Evolutionary conservation across 2,113 vertebrate genomes (phyloP).

Genomic region (Promerops cafer): DNA sequence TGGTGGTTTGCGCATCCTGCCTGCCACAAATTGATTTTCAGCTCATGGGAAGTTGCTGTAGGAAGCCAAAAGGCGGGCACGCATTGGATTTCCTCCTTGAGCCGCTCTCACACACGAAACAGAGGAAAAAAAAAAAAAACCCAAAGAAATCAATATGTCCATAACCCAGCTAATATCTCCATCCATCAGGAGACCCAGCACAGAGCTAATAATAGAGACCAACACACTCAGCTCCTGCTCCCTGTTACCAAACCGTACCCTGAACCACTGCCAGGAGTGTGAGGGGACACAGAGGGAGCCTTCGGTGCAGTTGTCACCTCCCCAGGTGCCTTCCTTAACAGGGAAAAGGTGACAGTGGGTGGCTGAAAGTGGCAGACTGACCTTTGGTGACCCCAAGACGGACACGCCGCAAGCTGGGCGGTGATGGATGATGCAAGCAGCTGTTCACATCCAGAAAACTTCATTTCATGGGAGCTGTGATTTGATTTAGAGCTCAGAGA

Average conservation of each 20-base stretch:
- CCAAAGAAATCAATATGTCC: constrained; percentile 5
- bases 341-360: neutral
- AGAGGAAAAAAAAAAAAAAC: neutral
- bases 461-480: constrained; percentile 63
- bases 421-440: constrained; percentile 53
- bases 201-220: neutral
- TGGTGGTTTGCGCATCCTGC: neutral
- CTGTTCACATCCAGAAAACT: constrained; percentile 57
- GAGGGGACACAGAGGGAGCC: neutral
- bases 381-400: neutral
- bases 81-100: neutral
- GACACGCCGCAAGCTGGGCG: fast-evolving
- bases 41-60: neutral
- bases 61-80: fast-evolving
- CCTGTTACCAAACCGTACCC: neutral
- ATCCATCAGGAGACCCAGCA: neutral
- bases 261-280: neutral
- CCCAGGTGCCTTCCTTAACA: neutral
- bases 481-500: constrained; percentile 68
- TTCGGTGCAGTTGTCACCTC: fast-evolving
- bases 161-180: neutral
- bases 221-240: neutral
- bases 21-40: neutral
- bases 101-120: fast-evolving
- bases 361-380: neutral